These are phyloP conservation scores for Idaea aversata DNA, from an alignment of 2,888 invertebrate genomes.

Conservation along the genomic window DNA sequence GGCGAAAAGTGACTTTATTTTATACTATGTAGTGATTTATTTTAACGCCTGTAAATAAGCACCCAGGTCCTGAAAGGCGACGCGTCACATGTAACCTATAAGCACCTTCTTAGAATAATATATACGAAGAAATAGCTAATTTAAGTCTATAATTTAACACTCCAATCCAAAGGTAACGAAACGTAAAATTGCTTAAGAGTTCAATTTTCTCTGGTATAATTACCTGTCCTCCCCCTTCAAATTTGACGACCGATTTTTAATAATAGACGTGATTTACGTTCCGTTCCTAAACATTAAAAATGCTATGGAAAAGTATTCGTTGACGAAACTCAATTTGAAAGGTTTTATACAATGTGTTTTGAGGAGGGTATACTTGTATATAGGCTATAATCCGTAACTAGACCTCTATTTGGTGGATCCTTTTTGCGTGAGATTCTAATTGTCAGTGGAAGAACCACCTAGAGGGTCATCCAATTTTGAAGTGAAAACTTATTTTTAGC, in stretches of 20 bases:
- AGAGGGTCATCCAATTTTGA: too few relatives aligned
- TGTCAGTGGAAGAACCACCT: too few relatives aligned
- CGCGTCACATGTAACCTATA: not conserved
- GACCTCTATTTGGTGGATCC: too few relatives aligned
- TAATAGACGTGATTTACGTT: constrained; percentile 10
- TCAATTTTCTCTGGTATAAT: constrained; percentile 32
- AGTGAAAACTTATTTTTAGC: too few relatives aligned
- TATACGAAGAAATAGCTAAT: constrained; percentile 12
- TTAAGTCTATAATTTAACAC: constrained; percentile 30
- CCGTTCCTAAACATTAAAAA: not conserved
- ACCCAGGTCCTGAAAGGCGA: too few relatives aligned
- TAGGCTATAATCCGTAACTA: too few relatives aligned
- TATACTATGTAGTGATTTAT: too few relatives aligned
- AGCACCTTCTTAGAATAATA: not conserved
- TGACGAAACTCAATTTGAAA: not conserved
- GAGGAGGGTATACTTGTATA: too few relatives aligned
- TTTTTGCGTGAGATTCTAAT: too few relatives aligned
- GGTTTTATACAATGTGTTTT: not conserved
- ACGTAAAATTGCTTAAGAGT: constrained; percentile 31
- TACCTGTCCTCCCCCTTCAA: constrained; percentile 27
- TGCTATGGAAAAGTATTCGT: not conserved
- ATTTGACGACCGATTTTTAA: constrained; percentile 22
- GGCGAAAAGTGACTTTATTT: too few relatives aligned
- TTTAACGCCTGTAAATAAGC: too few relatives aligned
- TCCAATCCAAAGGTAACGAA: constrained; percentile 31